Conservation (phyloP, 2,888 invertebrate species). For the Brenthis hecate region DNA sequence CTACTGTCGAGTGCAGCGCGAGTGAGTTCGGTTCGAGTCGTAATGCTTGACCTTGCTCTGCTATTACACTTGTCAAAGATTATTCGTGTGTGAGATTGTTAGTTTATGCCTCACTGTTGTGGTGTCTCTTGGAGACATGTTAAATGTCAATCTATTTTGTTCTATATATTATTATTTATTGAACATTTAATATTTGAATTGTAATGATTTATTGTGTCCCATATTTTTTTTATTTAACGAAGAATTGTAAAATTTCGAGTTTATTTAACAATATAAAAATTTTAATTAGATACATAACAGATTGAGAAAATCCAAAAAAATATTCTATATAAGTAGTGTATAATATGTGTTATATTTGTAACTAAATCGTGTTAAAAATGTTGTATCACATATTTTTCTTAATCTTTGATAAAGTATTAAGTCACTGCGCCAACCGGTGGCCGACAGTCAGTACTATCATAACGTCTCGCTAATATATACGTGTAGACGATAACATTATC, state of each 20-base stretch:
- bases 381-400: constrained; percentile 32
- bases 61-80: constrained; percentile 59
- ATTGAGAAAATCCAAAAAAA: too few species aligned
- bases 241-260: too few species aligned
- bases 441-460: constrained; percentile 48
- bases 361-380: too few species aligned
- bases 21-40: constrained; percentile 45
- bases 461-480: constrained; percentile 38
- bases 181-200: background rate
- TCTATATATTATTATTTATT: background rate
- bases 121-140: constrained; percentile 24
- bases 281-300: too few species aligned
- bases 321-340: too few species aligned
- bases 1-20: constrained; percentile 46
- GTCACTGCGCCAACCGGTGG: constrained; percentile 54
- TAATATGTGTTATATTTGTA: background rate
- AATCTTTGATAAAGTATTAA: constrained; percentile 61
- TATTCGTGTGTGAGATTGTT: constrained; percentile 24
- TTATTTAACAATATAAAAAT: too few species aligned
- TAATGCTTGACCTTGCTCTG: constrained; percentile 66
- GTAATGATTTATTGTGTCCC: background rate
- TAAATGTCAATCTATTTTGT: background rate
- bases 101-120: constrained; percentile 29
- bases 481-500: constrained; percentile 40
- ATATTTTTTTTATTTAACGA: too few species aligned